These are phyloP conservation scores for Anoplolepis gracilipes DNA, from an alignment of 1,140 invertebrate species.

Conservation along the genomic window DNA sequence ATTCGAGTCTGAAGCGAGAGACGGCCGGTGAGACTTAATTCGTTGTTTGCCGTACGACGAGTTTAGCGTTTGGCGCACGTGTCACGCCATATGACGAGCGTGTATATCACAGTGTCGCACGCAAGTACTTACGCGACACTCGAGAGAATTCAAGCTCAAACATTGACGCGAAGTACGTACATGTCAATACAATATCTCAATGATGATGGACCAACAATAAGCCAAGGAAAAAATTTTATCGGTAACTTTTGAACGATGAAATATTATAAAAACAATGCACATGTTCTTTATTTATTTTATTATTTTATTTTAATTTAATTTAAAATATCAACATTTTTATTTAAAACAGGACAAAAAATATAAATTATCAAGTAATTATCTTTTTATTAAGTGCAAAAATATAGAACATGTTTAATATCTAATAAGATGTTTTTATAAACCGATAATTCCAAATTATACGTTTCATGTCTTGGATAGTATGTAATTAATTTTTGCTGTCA, in stretches of 20 bases:
- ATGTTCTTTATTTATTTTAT: not conserved
- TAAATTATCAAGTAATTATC: not conserved
- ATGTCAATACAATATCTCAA: constrained; percentile 50
- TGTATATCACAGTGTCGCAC: constrained; percentile 71
- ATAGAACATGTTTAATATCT: not conserved
- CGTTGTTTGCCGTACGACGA: constrained; percentile 80
- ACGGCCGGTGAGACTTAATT: constrained; percentile 76
- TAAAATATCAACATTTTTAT: not conserved
- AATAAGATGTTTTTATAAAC: too few relatives aligned
- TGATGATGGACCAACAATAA: not conserved
- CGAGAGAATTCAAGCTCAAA: constrained; percentile 60
- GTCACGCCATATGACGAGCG: constrained; percentile 80
- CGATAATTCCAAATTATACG: not conserved
- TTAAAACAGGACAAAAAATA: not conserved
- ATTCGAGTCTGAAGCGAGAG: constrained; percentile 36
- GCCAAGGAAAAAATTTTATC: constrained; percentile 22
- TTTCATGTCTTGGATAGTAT: too few relatives aligned
- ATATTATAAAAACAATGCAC: not conserved
- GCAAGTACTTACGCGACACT: constrained; percentile 76
- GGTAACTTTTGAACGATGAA: not conserved
- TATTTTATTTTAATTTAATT: constrained; percentile 18
- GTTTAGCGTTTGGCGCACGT: constrained; percentile 79
- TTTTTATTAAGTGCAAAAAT: not conserved
- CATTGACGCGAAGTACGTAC: constrained; percentile 42
- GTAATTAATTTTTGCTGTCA: not conserved